phyloP scores from a whole-genome alignment of 2,113 vertebrate genomes.

The Crotalus helleri region DNA sequence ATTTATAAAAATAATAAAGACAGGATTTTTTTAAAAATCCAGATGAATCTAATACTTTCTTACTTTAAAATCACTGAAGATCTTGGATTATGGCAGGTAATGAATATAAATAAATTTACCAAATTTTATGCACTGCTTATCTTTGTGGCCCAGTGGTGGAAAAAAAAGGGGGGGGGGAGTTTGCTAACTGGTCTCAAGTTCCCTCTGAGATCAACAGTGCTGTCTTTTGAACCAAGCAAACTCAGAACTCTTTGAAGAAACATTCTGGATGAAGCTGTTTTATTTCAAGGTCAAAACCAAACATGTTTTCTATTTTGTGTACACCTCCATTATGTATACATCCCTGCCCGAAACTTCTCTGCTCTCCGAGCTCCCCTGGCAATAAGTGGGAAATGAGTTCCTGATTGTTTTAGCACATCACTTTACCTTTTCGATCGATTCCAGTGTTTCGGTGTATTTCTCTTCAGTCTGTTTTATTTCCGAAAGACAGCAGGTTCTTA shows the following conservation, averaged over 20 bases:
- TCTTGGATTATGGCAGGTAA: background rate
- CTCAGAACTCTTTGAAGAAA: background rate
- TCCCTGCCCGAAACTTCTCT: background rate
- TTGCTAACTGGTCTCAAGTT: background rate
- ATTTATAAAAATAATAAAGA: background rate
- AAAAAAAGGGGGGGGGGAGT: background rate
- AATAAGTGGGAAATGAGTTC: background rate
- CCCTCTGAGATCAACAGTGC: background rate
- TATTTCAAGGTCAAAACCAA: background rate
- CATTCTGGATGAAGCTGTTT: background rate
- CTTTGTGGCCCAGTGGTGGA: background rate
- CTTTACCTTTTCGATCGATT: slow-evolving; percentile 92
- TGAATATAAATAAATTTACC: background rate
- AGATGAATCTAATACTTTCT: background rate
- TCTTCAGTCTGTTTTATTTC: slow-evolving; percentile 98
- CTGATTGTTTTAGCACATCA: background rate
- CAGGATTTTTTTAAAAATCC: background rate
- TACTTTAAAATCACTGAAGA: background rate
- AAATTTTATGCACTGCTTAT: background rate
- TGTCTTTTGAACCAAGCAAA: background rate
- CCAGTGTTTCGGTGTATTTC: slow-evolving; percentile 95
- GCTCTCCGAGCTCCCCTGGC: background rate
- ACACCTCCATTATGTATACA: background rate
- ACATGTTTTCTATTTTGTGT: background rate
- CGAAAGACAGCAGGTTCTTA: slow-evolving; percentile 89